These are phyloP conservation scores for Caenorhabditis sp. DNA, from an alignment of 2,888 invertebrate genomes.

Conservation along the genomic window DNA sequence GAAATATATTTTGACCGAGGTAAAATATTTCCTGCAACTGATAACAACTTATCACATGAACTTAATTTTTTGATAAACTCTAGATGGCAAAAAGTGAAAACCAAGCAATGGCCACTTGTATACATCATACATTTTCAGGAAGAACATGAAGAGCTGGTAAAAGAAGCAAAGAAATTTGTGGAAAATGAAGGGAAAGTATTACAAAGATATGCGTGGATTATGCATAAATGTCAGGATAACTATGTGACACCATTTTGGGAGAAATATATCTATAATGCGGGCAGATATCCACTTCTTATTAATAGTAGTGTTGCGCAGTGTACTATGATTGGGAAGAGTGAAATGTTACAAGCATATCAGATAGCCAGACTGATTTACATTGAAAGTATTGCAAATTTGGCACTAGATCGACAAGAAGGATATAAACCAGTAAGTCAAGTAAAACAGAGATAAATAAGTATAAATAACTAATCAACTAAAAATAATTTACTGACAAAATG, in stretches of 20 bases:
- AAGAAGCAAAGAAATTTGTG: conserved; percentile 51
- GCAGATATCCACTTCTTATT: conserved; percentile 57
- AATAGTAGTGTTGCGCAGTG: conserved; percentile 63
- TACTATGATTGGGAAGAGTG: conserved; percentile 46
- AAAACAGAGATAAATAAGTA: no score
- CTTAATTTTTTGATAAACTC: no score
- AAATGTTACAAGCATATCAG: conserved; percentile 53
- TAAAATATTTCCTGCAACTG: no score
- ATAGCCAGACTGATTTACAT: conserved; percentile 63
- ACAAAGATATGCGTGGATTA: conserved; percentile 57
- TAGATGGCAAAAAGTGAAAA: no score
- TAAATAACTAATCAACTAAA: no score
- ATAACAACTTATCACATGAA: no score
- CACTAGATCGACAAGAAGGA: conserved; percentile 55
- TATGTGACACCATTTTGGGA: conserved; percentile 69
- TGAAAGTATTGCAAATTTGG: conserved; percentile 58
- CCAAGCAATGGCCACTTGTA: no score
- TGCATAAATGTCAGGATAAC: conserved; percentile 55
- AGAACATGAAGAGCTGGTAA: conserved; percentile 46
- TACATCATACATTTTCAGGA: conserved; percentile 54
- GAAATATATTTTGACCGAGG: conserved; percentile 44
- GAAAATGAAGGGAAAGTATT: conserved; percentile 59
- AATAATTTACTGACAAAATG: no score
- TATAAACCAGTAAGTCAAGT: conserved; percentile 56
- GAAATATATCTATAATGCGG: conserved; percentile 44